Evolutionary conservation across 2,888 invertebrate species (phyloP), one percentile per base, ranked within the genome.

Genomic region (Diarsia dahlii): DNA sequence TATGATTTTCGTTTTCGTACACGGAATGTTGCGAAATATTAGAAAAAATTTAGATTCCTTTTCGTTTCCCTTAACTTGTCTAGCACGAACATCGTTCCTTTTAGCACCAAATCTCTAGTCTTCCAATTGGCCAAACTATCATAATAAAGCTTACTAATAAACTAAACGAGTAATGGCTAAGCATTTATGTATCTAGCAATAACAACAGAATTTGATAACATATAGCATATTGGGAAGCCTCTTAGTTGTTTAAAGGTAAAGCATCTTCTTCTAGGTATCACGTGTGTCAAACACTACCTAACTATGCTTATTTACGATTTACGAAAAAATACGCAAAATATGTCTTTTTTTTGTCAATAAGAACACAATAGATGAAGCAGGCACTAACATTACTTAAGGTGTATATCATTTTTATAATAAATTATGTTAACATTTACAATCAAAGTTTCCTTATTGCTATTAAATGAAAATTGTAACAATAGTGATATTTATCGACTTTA

Each of bases 61-160:
- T 92, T 89, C 87, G 84, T 70, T 76, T 82, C 82, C 89, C 89
- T 90, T 91, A 90, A 89, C 89, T 91, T 92, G 88, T 90, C 86
- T 88, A 87, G 82, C 87, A 92, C 93, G 92, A 94, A 95, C 93
- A 90, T 93, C 93, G 92, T 94, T 94, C 94, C 94, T 94, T 96
- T 95, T 96, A 96, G 96, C 96, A 96, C 96, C 96, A 96, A 95
- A 95, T 94, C 94, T 89, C 94, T 94, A 96, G 96, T 96, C 96
- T 96, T 96, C 96, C 96, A 95, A 96, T 95, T 95, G 91, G 92
- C 93, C 93, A 92, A 94, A 93, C 93, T 93, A 95, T 93, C 89
- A 93, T 92, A 94, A 95, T 95, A 94, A 95, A 95, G 95, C 96
- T 94, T 95, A 95, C 90, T 88, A 93, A 93, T 90, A 93, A 95